Conservation (phyloP, 2,888 invertebrate species). For the Stomorhina lunata region DNA sequence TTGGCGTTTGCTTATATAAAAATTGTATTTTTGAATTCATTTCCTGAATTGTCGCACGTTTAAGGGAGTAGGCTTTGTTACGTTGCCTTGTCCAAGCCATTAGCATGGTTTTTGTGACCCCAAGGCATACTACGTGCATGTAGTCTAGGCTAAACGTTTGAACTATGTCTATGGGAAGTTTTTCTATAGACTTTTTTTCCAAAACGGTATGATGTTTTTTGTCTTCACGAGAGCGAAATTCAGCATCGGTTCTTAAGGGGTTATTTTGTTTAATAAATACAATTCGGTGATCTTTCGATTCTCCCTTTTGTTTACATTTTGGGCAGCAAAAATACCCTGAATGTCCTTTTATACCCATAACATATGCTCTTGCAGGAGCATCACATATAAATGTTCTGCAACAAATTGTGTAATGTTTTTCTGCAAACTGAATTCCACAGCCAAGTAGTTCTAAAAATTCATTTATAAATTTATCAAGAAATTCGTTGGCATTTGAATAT, state of each 20-base stretch:
- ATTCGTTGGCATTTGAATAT: conserved; percentile 16
- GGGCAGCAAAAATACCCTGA: background rate
- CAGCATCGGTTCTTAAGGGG: conserved; percentile 31
- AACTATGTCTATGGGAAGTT: conserved; percentile 50
- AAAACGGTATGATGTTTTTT: conserved; percentile 42
- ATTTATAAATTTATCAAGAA: conserved; percentile 30
- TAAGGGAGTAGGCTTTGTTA: conserved; percentile 13
- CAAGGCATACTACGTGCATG: conserved; percentile 54
- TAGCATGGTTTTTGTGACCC: conserved; percentile 42
- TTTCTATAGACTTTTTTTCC: conserved; percentile 42
- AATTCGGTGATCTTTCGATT: conserved; percentile 37
- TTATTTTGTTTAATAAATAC: conserved; percentile 24
- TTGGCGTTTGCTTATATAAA: conserved; percentile 41
- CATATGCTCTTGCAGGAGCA: conserved; percentile 45
- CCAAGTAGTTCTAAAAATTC: conserved; percentile 10
- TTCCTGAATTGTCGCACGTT: conserved; percentile 16
- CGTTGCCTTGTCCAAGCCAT: conserved; percentile 26
- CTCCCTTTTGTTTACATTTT: conserved; percentile 41
- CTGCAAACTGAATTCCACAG: conserved; percentile 21
- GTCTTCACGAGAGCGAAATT: conserved; percentile 40
- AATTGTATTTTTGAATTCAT: conserved; percentile 40
- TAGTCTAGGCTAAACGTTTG: too few species aligned
- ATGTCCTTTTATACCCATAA: conserved; percentile 33
- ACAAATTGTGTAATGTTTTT: too few species aligned
- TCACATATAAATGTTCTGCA: conserved; percentile 46